A percentile compares a stretch with the other conserved stretches of the same genome.
Evolutionary conservation across 2,888 invertebrate species (phyloP).

Genomic region (Euplagia quadripunctaria): DNA sequence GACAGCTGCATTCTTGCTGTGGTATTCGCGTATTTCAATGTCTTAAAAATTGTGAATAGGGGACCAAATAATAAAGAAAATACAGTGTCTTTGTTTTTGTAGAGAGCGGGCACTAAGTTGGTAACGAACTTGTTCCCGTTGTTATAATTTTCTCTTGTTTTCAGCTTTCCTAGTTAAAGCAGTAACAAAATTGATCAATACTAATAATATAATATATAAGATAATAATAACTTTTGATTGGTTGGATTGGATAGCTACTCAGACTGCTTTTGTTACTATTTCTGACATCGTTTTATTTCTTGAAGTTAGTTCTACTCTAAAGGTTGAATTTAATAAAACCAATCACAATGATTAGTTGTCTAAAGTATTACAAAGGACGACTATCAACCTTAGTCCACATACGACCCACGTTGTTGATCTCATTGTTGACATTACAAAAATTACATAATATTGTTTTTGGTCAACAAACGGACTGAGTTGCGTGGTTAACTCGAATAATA

Average conservation of each 20-base stretch:
- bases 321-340: neutral
- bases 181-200: slow-evolving; percentile 34
- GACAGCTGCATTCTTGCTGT: slow-evolving; percentile 16
- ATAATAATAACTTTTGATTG: slow-evolving; percentile 4
- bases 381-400: neutral
- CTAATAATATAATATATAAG: slow-evolving; percentile 3
- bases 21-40: slow-evolving; percentile 44
- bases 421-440: neutral
- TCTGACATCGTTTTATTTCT: neutral
- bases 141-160: slow-evolving; percentile 23
- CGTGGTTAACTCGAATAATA: neutral
- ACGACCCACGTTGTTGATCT: neutral
- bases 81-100: slow-evolving; percentile 30
- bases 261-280: neutral
- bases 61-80: slow-evolving; percentile 31
- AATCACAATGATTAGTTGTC: neutral
- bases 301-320: neutral
- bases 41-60: slow-evolving; percentile 37
- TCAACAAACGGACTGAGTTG: neutral
- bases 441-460: neutral
- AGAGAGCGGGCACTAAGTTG: slow-evolving; percentile 30
- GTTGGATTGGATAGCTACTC: neutral
- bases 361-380: neutral
- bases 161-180: slow-evolving; percentile 28
- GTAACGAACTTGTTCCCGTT: slow-evolving; percentile 29